Conservation (phyloP, 2,888 invertebrate species). For the Pandemis corylana region DNA sequence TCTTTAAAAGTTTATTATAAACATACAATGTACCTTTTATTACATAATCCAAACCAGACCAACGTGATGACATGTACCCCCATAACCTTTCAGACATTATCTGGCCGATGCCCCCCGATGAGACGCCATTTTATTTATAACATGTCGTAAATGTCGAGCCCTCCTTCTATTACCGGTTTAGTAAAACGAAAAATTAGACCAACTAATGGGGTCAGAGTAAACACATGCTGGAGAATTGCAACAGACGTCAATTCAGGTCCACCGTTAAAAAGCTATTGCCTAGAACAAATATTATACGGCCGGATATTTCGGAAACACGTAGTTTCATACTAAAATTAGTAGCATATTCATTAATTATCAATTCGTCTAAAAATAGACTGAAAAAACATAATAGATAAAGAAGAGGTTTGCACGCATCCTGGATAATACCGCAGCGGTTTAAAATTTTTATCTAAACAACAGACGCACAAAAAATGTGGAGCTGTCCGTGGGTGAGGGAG, state of each 20-base stretch:
- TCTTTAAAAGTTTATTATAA: neutral
- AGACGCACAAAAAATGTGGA: slow-evolving; percentile 38
- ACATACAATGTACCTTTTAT: neutral
- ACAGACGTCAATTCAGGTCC: slow-evolving; percentile 34
- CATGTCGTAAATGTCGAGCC: slow-evolving; percentile 20
- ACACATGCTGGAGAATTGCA: slow-evolving; percentile 35
- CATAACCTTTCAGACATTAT: slow-evolving; percentile 3
- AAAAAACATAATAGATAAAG: slow-evolving; percentile 8
- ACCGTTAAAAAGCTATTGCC: slow-evolving; percentile 31
- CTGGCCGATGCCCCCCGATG: slow-evolving; percentile 13
- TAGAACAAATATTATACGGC: slow-evolving; percentile 30
- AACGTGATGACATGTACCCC: neutral
- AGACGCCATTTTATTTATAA: slow-evolving; percentile 34
- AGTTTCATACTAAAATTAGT: neutral
- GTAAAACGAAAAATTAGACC: slow-evolving; percentile 40
- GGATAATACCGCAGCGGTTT: slow-evolving; percentile 31
- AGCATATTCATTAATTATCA: slow-evolving; percentile 21
- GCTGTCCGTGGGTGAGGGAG: slow-evolving; percentile 30
- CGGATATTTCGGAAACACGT: slow-evolving; percentile 25
- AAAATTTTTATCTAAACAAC: slow-evolving; percentile 44
- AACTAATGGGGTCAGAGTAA: slow-evolving; percentile 36
- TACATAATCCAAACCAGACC: neutral
- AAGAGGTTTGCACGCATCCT: slow-evolving; percentile 10
- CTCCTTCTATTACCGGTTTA: slow-evolving; percentile 29
- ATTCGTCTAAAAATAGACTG: neutral